Base-by-base conservation (phyloP, 2,888 invertebrate species). In the Maniola hyperantus region DNA sequence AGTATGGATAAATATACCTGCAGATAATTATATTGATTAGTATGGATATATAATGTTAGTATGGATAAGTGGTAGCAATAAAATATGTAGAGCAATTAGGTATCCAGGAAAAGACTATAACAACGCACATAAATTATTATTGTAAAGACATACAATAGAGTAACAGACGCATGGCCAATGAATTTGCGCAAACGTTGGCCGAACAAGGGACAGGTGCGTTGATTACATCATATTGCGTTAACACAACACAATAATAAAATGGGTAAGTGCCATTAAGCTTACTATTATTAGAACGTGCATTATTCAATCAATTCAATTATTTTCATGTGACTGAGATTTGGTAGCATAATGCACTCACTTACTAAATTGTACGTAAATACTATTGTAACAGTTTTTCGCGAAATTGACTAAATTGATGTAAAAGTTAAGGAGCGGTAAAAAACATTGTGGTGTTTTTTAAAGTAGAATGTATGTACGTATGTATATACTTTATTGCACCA, bases 171-270 rank as follows among this genome's bases (percentile, higher is more conserved):
- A 64, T 50, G 20, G 54, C 33, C 48, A 59, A 64, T 20, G 34
- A 2, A 36, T 51, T 67, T 67, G 6, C 67, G 50, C 60, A 67
- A 67, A 51, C 44, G 48, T 44, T 53, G 63, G 64, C 60, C 54
- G 11, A 39, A 60, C 60, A 57, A 60, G 46, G 26, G 57, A 67
- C 67, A 64, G 64, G 64, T 67, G 61, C 68, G 61, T 68, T 65
- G 55, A 51, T 51, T 51, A 13, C 51, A 26, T 34, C n/a, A 59
- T 50, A 59, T 64, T 64, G 55, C 67, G 48, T 48, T 54, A 65
- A 39, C 42, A 46, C 60, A 54, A 54, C 48, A 64, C 39, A 67
- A 26, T 68, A 65, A 61, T 65, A 61, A 61, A 42, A 68, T 57
- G 57, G 44, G 15, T 57, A 20, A 57, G 20, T 20, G 20, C 39